A percentile compares a stretch with the other conserved stretches of the same genome.
These are phyloP conservation scores for Penelope pileata DNA, from an alignment of 2,113 vertebrate genomes.

Conservation along the genomic window DNA sequence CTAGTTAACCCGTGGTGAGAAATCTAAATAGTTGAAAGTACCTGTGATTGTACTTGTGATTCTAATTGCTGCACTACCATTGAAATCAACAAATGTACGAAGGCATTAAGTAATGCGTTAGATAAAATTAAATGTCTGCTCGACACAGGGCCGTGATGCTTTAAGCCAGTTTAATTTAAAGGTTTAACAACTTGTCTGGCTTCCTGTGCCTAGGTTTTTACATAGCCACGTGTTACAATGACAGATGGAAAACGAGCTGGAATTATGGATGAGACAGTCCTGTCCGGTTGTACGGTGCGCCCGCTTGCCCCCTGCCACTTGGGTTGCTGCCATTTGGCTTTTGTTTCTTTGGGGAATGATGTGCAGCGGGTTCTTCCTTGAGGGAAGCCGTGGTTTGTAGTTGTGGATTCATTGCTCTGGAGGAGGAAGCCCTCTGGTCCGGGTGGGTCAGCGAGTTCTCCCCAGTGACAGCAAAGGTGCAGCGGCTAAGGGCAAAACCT, in stretches of 20 bases:
- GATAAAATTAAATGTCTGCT: neutral
- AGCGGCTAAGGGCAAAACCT: neutral
- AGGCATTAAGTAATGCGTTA: neutral
- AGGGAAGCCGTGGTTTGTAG: accelerated
- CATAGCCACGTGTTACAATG: neutral
- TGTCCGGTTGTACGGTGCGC: accelerated
- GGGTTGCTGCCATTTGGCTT: neutral
- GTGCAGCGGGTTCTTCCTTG: neutral
- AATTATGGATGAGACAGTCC: neutral
- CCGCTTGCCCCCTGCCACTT: accelerated
- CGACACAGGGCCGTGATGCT: neutral
- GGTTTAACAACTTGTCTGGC: neutral
- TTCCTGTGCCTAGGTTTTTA: neutral
- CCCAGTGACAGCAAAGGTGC: neutral
- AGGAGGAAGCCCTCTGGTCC: neutral
- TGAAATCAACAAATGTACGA: neutral
- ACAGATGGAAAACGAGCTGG: neutral
- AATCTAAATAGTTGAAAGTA: neutral
- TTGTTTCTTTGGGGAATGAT: neutral
- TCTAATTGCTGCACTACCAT: neutral
- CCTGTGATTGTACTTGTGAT: neutral
- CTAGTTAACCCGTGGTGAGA: neutral
- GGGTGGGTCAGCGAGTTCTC: neutral
- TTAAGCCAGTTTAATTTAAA: neutral
- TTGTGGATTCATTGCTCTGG: neutral